A percentile compares a stretch with the other conserved stretches of the same genome.
Evolutionary conservation across 2,113 vertebrate species (phyloP).

Genomic region (Notarius quadriscutis): DNA sequence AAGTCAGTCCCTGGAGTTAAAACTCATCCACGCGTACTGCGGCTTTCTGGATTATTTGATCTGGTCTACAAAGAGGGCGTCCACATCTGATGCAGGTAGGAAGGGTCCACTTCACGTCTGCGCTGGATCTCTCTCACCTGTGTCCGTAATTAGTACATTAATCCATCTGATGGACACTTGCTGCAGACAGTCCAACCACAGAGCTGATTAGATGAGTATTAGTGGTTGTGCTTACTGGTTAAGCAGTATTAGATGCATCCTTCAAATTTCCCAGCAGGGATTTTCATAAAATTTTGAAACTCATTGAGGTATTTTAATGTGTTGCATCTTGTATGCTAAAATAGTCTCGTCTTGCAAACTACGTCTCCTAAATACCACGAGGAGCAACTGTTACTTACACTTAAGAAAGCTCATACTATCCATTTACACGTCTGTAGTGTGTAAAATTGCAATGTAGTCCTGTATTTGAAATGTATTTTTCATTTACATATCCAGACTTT

Average conservation of each 20-base stretch:
- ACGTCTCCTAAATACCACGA: neutral
- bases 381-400: too few species aligned
- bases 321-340: neutral
- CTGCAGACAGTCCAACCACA: neutral
- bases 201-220: neutral
- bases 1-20: conserved; percentile 69
- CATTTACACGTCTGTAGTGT: too few species aligned
- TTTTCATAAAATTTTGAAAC: neutral
- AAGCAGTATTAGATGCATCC: neutral
- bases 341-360: too few species aligned
- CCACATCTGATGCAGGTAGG: conserved; percentile 69
- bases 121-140: neutral
- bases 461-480: neutral
- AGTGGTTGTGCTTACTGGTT: neutral
- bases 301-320: neutral
- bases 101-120: neutral
- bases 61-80: conserved; percentile 78
- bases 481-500: neutral
- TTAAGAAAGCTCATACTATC: too few species aligned
- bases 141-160: neutral
- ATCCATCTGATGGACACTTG: neutral
- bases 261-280: neutral
- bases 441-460: too few species aligned
- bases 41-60: conserved; percentile 82
- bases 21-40: conserved; percentile 83